These are phyloP conservation scores for Xestia rhomboidea DNA, from an alignment of 2,888 invertebrate genomes.

Conservation along the genomic window DNA sequence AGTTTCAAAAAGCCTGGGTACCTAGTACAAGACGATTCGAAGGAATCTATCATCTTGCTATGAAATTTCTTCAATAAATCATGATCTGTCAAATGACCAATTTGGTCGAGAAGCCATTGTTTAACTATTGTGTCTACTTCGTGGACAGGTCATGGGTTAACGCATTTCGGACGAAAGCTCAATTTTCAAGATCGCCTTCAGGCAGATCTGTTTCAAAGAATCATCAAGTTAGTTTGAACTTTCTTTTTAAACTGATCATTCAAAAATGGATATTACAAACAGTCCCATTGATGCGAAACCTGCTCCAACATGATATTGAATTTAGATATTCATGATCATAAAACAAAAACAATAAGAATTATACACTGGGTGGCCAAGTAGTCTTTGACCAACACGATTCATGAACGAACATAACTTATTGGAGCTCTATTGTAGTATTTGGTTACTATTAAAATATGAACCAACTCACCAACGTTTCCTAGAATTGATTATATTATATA, in stretches of 20 bases:
- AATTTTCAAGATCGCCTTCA: too few species aligned
- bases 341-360: conserved; percentile 26
- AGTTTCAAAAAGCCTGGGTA: too few species aligned
- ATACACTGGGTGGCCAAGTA: background rate
- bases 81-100: too few species aligned
- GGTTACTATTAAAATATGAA: conserved; percentile 24
- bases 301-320: background rate
- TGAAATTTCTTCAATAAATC: too few species aligned
- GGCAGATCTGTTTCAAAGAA: background rate
- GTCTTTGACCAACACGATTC: conserved; percentile 1
- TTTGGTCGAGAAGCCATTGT: too few species aligned
- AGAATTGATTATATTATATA: conserved; percentile 36
- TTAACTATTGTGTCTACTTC: too few species aligned
- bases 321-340: conserved; percentile 11
- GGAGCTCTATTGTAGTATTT: conserved; percentile 1
- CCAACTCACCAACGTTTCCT: conserved; percentile 4
- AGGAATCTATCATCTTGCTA: too few species aligned
- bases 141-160: too few species aligned
- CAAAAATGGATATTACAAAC: background rate
- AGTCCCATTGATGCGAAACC: background rate
- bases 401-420: conserved; percentile 14
- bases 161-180: background rate
- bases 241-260: background rate
- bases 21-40: too few species aligned
- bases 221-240: background rate